Evolutionary conservation across 2,888 invertebrate species (phyloP), one percentile per base, ranked within the genome.

Genomic region (Andrena bicolor): DNA sequence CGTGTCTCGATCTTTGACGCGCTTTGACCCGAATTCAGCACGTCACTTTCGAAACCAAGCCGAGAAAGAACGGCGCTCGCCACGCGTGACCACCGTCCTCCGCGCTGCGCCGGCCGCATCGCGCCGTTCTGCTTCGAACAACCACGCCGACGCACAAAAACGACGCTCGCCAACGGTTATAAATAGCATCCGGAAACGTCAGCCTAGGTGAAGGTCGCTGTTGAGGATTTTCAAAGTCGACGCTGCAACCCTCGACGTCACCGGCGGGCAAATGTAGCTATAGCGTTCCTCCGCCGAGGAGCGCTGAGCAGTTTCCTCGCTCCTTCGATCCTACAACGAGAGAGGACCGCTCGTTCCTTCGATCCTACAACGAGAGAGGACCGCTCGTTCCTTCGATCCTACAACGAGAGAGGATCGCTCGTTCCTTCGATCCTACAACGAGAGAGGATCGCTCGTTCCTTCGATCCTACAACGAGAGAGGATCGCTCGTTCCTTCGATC

Each of bases 141-240:
- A 74, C 23, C 71, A 35, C 74, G 63, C 48, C 68, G 60, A 61
- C 32, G 60, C 35, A 26, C 1, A 28, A 26, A 16, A 23, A 5
- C 65, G 13, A 13, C 63, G 64, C 60, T 49, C 69, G 51, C 53
- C 82, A 49, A 48, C n/a, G 20, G 49, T 32, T 81, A 85, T 78
- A 77, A 87, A 87, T 87, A 87, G 70, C 51, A 8, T 2, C 26
- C 60, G 68, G 56, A 70, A 60, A 65, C 69, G 48, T 30, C n/a
- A 13, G 30, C 20, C 23, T 20, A 8, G 88, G 88, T 82, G 84
- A 87, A 87, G 87, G 87, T 72, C 63, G 60, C 7, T 5, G 13
- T n/a, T 8, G 23, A 23, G 13, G 61, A 41, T 10, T 49, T 60
- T 66, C 60, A n/a, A 48, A 70, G 51, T 23, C 41, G 26, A 1